Evolutionary conservation across 2,113 vertebrate species (phyloP).

Genomic region (Mus pahari): DNA sequence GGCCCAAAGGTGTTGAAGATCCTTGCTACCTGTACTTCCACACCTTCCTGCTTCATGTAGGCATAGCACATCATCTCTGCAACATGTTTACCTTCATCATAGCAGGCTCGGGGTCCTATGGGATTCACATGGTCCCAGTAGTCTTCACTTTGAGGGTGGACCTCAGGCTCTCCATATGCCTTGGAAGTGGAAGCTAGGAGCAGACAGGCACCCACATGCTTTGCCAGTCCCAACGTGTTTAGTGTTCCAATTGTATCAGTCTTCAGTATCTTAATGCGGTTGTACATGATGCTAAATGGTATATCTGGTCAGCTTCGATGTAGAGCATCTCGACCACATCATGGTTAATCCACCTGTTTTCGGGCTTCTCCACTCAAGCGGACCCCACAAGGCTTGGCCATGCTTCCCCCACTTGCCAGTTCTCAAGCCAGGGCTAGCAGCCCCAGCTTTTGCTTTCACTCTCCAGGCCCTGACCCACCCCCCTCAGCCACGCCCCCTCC

Average conservation of each 20-base stretch:
- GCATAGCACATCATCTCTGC: constrained; percentile 99
- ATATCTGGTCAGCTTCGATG: too few species aligned
- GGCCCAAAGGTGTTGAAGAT: too few species aligned
- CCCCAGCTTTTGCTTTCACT: constrained; percentile 82
- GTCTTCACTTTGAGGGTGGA: constrained; percentile 98
- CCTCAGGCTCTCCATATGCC: constrained; percentile 99
- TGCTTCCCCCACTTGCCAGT: constrained; percentile 42
- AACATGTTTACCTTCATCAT: constrained; percentile 98
- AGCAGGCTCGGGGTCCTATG: constrained; percentile 97
- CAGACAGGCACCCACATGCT: constrained; percentile 96
- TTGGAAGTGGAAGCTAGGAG: constrained; percentile 98
- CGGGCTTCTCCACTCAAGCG: constrained; percentile 78
- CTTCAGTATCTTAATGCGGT: too few species aligned
- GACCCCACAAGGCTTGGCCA: constrained; percentile 80
- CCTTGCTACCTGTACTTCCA: too few species aligned
- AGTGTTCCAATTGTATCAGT: too few species aligned
- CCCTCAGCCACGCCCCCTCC: constrained; percentile 42
- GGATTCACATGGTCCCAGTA: constrained; percentile 99
- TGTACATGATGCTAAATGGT: too few species aligned
- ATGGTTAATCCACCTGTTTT: constrained; percentile 68
- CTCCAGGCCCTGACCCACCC: constrained; percentile 70
- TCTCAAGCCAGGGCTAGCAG: background rate
- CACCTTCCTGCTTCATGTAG: constrained; percentile 96
- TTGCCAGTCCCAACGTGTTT: constrained; percentile 90
- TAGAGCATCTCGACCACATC: too few species aligned